Evolutionary conservation across 2,797 vertebrate genomes (phyloP).

Genomic region (Rhincodon typus): DNA sequence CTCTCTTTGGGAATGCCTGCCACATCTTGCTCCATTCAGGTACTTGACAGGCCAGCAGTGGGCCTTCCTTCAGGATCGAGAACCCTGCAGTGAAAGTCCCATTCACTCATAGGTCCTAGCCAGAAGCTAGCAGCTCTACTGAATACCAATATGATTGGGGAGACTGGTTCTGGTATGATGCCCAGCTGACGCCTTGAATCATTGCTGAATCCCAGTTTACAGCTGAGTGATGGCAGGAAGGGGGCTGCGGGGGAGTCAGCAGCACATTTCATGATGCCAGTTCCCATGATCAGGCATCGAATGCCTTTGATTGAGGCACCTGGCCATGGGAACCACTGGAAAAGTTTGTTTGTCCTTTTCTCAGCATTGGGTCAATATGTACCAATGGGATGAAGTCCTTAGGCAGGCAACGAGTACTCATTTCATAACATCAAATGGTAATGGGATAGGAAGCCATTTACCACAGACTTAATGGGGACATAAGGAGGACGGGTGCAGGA

Average conservation of each 20-base stretch:
- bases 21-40: neutral
- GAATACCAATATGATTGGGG: neutral
- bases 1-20: neutral
- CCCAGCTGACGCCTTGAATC: neutral
- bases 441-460: too few species aligned
- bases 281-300: neutral
- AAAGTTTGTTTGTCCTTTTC: too few species aligned
- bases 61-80: too few species aligned
- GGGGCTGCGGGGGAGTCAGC: too few species aligned
- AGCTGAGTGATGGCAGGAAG: neutral
- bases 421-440: neutral
- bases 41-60: neutral
- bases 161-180: neutral
- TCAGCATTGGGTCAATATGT: too few species aligned
- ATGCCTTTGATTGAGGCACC: neutral
- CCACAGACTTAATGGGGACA: too few species aligned
- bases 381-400: too few species aligned
- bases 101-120: neutral
- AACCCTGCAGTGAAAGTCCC: neutral
- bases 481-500: neutral
- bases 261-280: neutral
- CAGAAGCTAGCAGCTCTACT: neutral
- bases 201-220: neutral
- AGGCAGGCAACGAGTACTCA: neutral
- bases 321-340: too few species aligned